Evolutionary conservation across 2,797 vertebrate species (phyloP), one percentile per base, ranked within the genome.

Genomic region (Cygnus olor): DNA sequence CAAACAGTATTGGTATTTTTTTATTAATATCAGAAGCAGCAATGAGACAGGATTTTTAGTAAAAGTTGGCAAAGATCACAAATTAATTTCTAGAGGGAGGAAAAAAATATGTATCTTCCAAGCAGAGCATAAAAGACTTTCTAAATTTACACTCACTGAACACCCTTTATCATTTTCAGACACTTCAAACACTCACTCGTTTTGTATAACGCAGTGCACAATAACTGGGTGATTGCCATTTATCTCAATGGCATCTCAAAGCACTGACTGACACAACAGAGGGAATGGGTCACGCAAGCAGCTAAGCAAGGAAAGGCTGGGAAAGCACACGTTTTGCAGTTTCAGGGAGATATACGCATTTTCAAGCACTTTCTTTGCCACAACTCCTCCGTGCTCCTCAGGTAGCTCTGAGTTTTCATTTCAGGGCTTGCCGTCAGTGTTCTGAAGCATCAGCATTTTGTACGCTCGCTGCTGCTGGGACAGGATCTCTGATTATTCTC

Each of bases 381-480:
- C 49, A 74, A 58, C 30, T 77, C 21, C 38, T 90, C 56, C 8
- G 25, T 58, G 34, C 11, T 85, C 51, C 63, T 86, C 51, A 64
- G 88, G 40, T 0, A 80, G 45, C 56, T 85, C 5, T 73, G 45
- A 60, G 76, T 81, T 93, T 70, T 94, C 28, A 66, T 66, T 88
- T 70, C 60, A 54, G 71, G 83, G 74, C 61, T 72, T 89, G 64
- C 57, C 88, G 65, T 74, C 61, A 4, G 4, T 34, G 28, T 20
- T 17, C 16, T 20, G 15, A 65, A 82, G 53, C n/a, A 57, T 51
- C 65, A 60, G 34, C 36, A 51, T 70, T 79, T 44, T 9, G 57
- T 42, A 45, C 0, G 0, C 45, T 53, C 0, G 0, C 45, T 8
- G 0, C 36, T 51, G 40, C 77, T 45, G 60, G 78, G 87, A 47